Base-by-base conservation (phyloP, 2,888 invertebrate species). In the Aporophyla nigra region DNA sequence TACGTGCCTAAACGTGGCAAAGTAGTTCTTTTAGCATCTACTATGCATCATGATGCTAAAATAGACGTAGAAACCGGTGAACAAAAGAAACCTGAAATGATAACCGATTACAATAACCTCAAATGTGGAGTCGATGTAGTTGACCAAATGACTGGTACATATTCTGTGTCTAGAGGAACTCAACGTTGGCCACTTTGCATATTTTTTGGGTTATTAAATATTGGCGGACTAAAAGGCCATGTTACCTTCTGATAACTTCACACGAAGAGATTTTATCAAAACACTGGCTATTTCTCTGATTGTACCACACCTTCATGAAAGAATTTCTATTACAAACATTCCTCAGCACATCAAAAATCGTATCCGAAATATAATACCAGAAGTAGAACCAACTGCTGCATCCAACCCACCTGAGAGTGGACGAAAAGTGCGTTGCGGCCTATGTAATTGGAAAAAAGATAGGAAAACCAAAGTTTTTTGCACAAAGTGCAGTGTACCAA, bases 11-110 rank as follows among this genome's bases (percentile, higher is more conserved):
- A 79, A 58, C 68, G 56, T 68, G 69, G 79, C 24, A 79, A 79
- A 79, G 72, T 79, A 56, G 76, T 79, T 72, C 76, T 79, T 61
- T 49, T 76, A 68, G 72, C 76, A 56, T 79, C 72, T 56, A 79
- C 63, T 79, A 76, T 76, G 79, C 76, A 71, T 56, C 78, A 78
- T 73, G 73, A 82, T 75, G 69, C 69, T 27, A 74, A 72, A 81
- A 76, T 81, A 27, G 73, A 81, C 27, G 40, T 33, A 54, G 43
- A 21, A 70, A 72, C 75, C 16, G 75, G 78, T 54, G 81, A 74
- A 66, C 21, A 72, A 75, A 72, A 74, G 40, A 74, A 78, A 49
- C 74, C 78, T 46, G 71, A 70, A 53, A 78, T 74, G 56, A 78
- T 78, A 69, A 74, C 73, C 53, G 78, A 74, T 70, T 78, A 74